A percentile compares a stretch with the other conserved stretches of the same genome.
Conservation (phyloP, 2,797 vertebrate genomes). For the Cossypha caffra region DNA sequence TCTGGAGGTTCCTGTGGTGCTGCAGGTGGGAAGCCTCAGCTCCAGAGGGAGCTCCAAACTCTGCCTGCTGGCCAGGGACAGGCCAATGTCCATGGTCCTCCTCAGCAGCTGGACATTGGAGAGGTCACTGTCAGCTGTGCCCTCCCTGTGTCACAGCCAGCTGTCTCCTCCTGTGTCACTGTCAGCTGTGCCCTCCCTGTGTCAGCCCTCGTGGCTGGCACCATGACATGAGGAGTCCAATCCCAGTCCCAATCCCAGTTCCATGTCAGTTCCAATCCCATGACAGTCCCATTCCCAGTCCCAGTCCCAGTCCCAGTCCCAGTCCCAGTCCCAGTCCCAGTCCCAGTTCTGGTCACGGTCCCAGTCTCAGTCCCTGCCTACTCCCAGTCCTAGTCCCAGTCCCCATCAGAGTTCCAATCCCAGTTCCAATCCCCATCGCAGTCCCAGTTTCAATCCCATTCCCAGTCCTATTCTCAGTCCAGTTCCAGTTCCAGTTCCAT, state of each 20-base stretch:
- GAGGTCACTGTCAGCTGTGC: not conserved
- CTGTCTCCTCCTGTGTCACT: not conserved
- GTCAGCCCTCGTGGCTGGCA: too few species aligned
- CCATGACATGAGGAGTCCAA: rapidly evolving
- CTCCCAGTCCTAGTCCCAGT: too few species aligned
- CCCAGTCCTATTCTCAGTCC: too few species aligned
- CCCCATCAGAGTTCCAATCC: too few species aligned
- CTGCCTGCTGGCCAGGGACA: not conserved
- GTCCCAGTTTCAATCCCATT: rapidly evolving
- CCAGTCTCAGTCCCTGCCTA: too few species aligned
- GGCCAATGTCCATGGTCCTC: not conserved
- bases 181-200: not conserved
- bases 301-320: too few species aligned
- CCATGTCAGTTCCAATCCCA: too few species aligned
- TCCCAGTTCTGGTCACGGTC: too few species aligned
- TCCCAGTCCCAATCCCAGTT: not conserved
- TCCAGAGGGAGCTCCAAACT: constrained; percentile 10
- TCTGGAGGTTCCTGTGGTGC: not conserved
- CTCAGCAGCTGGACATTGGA: not conserved
- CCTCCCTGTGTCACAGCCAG: not conserved
- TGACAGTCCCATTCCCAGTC: too few species aligned
- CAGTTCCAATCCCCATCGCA: not conserved
- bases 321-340: too few species aligned
- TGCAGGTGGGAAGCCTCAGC: constrained; percentile 1
- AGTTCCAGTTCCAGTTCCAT: too few species aligned